phyloP scores from a whole-genome alignment of 2,888 invertebrate genomes.

The Epinotia ramella region DNA sequence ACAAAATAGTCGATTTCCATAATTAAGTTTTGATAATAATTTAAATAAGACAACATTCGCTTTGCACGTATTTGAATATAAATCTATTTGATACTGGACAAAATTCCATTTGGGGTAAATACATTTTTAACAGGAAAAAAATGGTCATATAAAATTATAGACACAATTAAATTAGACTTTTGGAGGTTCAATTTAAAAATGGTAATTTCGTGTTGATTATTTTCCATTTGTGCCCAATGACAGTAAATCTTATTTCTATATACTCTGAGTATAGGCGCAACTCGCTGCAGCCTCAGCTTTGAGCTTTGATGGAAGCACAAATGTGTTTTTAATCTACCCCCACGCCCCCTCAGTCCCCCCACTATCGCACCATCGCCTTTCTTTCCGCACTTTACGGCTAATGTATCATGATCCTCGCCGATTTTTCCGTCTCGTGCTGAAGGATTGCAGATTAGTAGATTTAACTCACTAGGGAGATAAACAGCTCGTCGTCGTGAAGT shows the following conservation, averaged over 20 bases:
- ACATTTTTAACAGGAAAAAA: too few relatives aligned
- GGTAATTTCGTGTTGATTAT: too few relatives aligned
- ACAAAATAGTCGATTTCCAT: too few relatives aligned
- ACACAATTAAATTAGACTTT: too few relatives aligned
- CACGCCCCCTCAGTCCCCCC: not conserved
- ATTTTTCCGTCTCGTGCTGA: constrained; percentile 17
- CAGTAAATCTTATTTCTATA: not conserved
- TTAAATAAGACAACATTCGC: too few relatives aligned
- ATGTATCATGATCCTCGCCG: constrained; percentile 26
- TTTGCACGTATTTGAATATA: too few relatives aligned
- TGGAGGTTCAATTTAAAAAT: too few relatives aligned
- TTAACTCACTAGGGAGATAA: not conserved
- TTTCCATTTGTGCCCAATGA: too few relatives aligned
- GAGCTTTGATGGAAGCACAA: constrained; percentile 34
- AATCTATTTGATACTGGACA: too few relatives aligned
- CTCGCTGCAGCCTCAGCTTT: constrained; percentile 5
- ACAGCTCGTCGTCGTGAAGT: not conserved
- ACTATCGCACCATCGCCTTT: constrained; percentile 24
- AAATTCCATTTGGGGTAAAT: too few relatives aligned
- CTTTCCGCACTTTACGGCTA: constrained; percentile 32
- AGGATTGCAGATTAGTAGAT: constrained; percentile 30
- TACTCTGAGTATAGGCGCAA: not conserved
- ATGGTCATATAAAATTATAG: too few relatives aligned
- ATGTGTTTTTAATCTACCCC: constrained; percentile 43
- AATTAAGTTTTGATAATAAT: too few relatives aligned